These are phyloP conservation scores for Cyanoderma ruficeps DNA, from an alignment of 2,113 vertebrate genomes.

Conservation along the genomic window DNA sequence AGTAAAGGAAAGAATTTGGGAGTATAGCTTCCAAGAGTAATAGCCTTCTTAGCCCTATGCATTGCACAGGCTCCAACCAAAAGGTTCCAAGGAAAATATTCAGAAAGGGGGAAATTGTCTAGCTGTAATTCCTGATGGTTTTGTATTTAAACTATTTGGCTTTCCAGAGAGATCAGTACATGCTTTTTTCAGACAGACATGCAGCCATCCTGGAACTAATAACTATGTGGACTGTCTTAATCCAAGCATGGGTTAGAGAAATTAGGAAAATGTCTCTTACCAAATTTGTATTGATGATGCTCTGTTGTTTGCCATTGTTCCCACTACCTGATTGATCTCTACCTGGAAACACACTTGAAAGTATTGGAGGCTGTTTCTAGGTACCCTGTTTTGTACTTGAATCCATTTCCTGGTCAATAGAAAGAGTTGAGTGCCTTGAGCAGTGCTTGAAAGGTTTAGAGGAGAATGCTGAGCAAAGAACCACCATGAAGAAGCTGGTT, in stretches of 20 bases:
- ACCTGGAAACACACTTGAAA: not conserved
- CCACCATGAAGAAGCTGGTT: not conserved
- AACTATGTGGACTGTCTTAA: not conserved
- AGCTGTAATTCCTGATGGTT: not conserved
- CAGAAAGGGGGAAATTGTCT: not conserved
- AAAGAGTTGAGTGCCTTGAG: not conserved
- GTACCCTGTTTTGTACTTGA: not conserved
- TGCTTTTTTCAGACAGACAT: not conserved
- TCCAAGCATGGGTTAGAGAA: not conserved
- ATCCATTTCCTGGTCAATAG: not conserved
- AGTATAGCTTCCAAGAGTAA: conserved; percentile 54
- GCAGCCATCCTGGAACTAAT: not conserved
- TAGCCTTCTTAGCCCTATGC: not conserved
- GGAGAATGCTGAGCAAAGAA: not conserved
- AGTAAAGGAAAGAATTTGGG: conserved; percentile 59
- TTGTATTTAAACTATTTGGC: not conserved
- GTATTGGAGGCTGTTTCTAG: not conserved
- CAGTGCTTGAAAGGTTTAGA: not conserved
- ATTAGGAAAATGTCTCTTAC: not conserved
- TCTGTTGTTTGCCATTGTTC: not conserved
- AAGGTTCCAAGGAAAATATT: conserved; percentile 34
- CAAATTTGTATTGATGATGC: not conserved
- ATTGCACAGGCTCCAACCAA: not conserved
- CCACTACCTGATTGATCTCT: not conserved
- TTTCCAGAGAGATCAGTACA: not conserved